Conservation (phyloP, 2,113 vertebrate species). For the Bothrops jararaca region DNA sequence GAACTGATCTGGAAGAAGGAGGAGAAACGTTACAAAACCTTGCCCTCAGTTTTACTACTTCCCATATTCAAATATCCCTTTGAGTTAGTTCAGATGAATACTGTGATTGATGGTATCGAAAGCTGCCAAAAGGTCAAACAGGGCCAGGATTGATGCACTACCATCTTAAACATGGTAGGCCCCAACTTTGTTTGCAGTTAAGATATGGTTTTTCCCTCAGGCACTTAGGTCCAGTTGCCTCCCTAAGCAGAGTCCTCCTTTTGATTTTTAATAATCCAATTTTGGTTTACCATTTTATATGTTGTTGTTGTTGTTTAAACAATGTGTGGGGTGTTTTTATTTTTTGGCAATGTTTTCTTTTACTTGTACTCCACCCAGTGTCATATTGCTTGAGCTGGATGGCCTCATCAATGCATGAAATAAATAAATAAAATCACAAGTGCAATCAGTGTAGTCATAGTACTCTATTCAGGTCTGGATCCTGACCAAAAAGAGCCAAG, state of each 20-base stretch:
- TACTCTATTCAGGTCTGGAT: background rate
- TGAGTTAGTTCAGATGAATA: background rate
- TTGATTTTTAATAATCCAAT: background rate
- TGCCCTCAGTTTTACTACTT: background rate
- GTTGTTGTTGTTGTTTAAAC: background rate
- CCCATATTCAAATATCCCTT: background rate
- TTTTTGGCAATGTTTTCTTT: background rate
- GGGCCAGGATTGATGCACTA: background rate
- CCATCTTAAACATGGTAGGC: background rate
- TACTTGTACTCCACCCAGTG: background rate
- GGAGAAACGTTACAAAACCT: background rate
- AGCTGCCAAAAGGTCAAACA: background rate
- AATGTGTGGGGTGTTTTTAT: background rate
- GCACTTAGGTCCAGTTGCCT: background rate
- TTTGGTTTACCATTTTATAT: background rate
- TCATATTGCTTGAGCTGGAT: background rate
- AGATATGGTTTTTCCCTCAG: background rate
- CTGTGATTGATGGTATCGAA: background rate
- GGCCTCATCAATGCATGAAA: background rate
- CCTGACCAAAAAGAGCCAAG: background rate
- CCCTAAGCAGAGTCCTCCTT: background rate
- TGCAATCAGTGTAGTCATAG: background rate
- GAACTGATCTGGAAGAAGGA: background rate
- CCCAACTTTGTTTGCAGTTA: background rate
- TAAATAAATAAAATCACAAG: background rate